These are phyloP conservation scores for Pristionchus arcanus DNA, from an alignment of 2,888 invertebrate species.

Conservation along the genomic window DNA sequence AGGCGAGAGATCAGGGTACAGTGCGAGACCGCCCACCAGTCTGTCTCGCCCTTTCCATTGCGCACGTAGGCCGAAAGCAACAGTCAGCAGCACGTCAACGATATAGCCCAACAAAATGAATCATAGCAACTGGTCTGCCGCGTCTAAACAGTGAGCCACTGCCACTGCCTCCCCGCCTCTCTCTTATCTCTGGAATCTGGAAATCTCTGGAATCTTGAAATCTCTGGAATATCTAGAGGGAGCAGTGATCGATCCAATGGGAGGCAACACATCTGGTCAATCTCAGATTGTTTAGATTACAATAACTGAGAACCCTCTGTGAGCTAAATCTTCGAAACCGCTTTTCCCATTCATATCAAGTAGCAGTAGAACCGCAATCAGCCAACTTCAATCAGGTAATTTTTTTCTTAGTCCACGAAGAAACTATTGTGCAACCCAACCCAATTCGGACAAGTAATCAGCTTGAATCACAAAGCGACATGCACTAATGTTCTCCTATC, in stretches of 20 bases:
- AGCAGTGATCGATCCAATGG: neutral
- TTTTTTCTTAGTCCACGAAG: neutral
- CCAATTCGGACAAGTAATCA: neutral
- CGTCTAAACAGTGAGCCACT: neutral
- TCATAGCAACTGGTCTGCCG: neutral
- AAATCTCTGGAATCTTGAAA: neutral
- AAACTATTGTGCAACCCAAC: neutral
- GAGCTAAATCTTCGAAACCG: no score
- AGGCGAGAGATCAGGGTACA: no score
- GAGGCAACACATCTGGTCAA: neutral
- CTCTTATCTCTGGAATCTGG: neutral
- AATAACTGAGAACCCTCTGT: neutral
- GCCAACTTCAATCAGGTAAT: neutral
- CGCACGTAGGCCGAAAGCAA: neutral
- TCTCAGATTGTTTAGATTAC: neutral
- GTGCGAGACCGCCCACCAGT: no score
- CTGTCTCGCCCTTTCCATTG: no score
- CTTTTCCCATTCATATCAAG: neutral
- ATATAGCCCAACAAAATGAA: neutral
- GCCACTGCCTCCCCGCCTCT: neutral
- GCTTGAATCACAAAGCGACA: neutral
- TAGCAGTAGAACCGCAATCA: neutral
- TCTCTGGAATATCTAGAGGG: neutral
- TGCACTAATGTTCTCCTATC: no score
- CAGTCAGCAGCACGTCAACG: neutral